Evolutionary conservation across 2,888 invertebrate genomes (phyloP).

Genomic region (Leucophenga maculata): DNA sequence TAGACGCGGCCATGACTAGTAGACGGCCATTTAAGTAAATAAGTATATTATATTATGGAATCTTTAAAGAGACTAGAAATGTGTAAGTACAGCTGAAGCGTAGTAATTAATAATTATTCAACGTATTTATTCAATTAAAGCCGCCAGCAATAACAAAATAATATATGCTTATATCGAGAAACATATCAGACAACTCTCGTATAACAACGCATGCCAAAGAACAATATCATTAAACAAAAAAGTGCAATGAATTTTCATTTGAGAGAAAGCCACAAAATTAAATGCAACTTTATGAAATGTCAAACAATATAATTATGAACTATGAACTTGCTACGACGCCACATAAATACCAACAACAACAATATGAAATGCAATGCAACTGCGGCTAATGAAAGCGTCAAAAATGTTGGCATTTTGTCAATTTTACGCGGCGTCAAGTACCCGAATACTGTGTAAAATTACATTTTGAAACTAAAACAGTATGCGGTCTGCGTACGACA

Average conservation of each 20-base stretch:
- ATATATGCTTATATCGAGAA: conserved; percentile 45
- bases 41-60: too few relatives aligned
- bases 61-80: too few relatives aligned
- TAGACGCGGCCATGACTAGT: too few relatives aligned
- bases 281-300: conserved; percentile 17
- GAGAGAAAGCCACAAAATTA: not conserved
- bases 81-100: too few relatives aligned
- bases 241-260: conserved; percentile 11
- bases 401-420: not conserved
- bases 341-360: conserved; percentile 1
- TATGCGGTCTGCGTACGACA: not conserved
- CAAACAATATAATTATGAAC: not conserved
- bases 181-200: too few relatives aligned
- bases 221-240: conserved; percentile 11
- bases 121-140: too few relatives aligned
- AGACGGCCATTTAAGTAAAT: too few relatives aligned
- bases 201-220: not conserved
- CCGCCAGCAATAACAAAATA: conserved; percentile 60
- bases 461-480: not conserved
- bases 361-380: not conserved
- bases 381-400: not conserved
- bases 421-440: not conserved
- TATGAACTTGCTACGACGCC: not conserved
- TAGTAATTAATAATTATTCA: too few relatives aligned
- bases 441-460: not conserved